phyloP scores from a whole-genome alignment of 64 coral and sea anemone species.

The Montipora capricornis region DNA sequence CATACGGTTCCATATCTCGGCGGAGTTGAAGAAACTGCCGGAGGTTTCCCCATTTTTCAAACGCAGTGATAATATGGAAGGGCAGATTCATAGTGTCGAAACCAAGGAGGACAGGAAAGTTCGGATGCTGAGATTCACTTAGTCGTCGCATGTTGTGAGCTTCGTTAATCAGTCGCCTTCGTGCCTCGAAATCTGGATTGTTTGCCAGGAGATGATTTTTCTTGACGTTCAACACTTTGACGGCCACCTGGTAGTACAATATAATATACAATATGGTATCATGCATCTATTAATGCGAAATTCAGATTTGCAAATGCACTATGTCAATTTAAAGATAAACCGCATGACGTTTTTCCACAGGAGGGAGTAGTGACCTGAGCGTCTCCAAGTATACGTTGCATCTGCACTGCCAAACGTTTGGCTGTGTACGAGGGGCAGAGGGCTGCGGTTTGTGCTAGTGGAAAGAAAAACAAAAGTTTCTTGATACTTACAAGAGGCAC shows the following conservation, averaged over 20 bases:
- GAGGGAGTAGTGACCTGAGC: background rate
- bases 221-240: background rate
- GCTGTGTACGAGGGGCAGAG: rapidly evolving
- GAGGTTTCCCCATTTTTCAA: conserved; percentile 30
- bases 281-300: too few relatives aligned
- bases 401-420: too few relatives aligned
- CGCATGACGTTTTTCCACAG: too few relatives aligned
- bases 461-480: too few relatives aligned
- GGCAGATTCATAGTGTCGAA: conserved; percentile 36
- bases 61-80: conserved; percentile 47
- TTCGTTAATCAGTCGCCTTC: conserved; percentile 19
- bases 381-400: too few relatives aligned
- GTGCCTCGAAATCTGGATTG: background rate
- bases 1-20: background rate
- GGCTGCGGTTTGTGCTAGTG: too few relatives aligned
- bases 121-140: conserved; percentile 23
- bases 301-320: too few relatives aligned
- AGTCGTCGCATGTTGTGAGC: conserved; percentile 24
- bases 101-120: conserved; percentile 32
- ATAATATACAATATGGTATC: background rate
- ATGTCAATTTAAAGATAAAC: too few relatives aligned
- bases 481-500: too few relatives aligned
- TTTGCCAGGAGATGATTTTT: conserved; percentile 1
- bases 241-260: background rate
- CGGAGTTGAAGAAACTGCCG: conserved; percentile 41